Base-by-base conservation (phyloP, 2,888 invertebrate species). In the Leptinotarsa haldemani region DNA sequence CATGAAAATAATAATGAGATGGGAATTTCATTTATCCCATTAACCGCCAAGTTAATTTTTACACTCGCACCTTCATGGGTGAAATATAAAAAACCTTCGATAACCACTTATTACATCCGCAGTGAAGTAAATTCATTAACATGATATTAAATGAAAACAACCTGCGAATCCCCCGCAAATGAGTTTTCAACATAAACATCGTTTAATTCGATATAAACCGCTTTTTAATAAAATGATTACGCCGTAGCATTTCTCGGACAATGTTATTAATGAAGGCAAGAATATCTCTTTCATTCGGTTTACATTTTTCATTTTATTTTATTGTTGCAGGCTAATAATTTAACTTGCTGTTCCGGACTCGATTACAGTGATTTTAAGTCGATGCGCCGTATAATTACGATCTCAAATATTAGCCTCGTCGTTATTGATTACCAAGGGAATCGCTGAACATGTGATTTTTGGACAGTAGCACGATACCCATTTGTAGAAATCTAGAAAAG, bases 361-460 rank as follows among this genome's bases (percentile, higher is more conserved):
- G 46, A 70, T 65, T 56, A 65, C 53, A 65, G 52, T 70, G 46
- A 56, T 70, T 53, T 40, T 9, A 20, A 53, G 66, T 61, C 50
- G 30, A 48, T 56, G 30, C 56, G 53, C 40, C 70, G 53, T 70
- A 73, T 74, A 70, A 74, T 70, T 70, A 70, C 61, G n/a, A 64
- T 48, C 53, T 74, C 67, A 70, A 63, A 66, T 56, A 63, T 64
- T 40, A 20, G 63, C 47, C 61, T n/a, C 61, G 30, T 56, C 25
- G 53, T 68, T 64, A 25, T 18, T 63, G 20, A 61, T 48, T 30
- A 0, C 70, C 58, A 77, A 80, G 88, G 84, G 52, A 72, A 72
- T 52, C 52, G 18, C 40, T 52, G 53, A 52, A 63, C 52, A 64
- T 64, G n/a, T 22, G 40, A 47, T 68, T 71, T 67, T 67, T 53